Evolutionary conservation across 2,113 vertebrate species (phyloP).

Genomic region (Boleophthalmus pectinirostris): DNA sequence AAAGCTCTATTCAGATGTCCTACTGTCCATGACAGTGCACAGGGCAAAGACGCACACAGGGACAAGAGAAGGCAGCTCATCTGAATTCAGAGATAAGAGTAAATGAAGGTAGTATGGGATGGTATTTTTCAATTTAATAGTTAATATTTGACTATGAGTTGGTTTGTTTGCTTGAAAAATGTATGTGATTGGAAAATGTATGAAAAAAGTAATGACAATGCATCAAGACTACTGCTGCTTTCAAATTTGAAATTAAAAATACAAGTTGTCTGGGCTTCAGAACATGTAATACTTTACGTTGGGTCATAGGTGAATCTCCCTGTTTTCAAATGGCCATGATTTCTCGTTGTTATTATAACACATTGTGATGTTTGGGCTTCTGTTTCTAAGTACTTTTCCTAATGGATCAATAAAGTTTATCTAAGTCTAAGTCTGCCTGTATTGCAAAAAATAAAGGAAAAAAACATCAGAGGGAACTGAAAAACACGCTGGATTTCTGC

Average conservation of each 20-base stretch:
- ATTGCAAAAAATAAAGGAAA: no score
- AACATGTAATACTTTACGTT: no score
- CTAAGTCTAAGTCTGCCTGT: no score
- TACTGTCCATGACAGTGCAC: slow-evolving; percentile 4
- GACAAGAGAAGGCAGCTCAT: neutral
- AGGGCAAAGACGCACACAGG: neutral
- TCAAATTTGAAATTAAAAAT: neutral
- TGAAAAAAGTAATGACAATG: neutral
- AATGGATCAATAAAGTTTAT: no score
- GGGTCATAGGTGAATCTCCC: no score
- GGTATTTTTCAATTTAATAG: neutral
- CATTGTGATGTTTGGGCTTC: no score
- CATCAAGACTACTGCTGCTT: neutral
- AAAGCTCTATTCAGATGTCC: neutral
- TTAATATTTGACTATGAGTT: neutral
- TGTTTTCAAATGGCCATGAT: no score
- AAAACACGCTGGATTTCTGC: no score
- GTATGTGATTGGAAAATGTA: neutral
- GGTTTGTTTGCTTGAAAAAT: neutral
- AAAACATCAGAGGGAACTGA: no score
- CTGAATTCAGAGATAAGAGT: neutral
- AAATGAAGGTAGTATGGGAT: neutral
- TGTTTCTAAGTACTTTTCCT: no score
- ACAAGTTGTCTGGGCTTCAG: no score
- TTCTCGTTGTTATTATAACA: no score